Base-by-base conservation (phyloP, 2,797 vertebrate genomes). In the Sebastes hubbsi region DNA sequence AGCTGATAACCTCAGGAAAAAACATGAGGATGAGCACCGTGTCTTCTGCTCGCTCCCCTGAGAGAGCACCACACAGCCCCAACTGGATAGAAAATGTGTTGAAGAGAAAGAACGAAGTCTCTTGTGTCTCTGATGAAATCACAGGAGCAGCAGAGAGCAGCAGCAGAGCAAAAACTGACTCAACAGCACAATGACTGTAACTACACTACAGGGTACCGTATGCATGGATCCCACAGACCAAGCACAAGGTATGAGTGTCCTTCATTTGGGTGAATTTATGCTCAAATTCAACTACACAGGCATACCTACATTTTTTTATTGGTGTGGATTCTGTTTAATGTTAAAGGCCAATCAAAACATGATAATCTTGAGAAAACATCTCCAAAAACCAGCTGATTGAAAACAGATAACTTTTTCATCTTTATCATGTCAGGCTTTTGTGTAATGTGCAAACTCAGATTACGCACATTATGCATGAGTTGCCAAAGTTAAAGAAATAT, bases 1-100 rank as follows among this genome's bases (percentile, higher is more conserved):
- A 97, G 85, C 95, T 96, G 66, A 97, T 97, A 78, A 97, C 96
- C 89, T 97, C 96, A 74, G 97, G 96, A 83, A 97, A 94, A 93
- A 97, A 96, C 94, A 97, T 96, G 94, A 95, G 91, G 84, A 78
- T 29, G 52, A 79, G 77, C 62, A 55, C 80, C 0, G 63, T 78
- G 30, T 78, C 86, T 5, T 76, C 92, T 32, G 87, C 87, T 49
- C 81, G 62, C n/a, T 90, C 95, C 30, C 78, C 94, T 46, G 92
- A 88, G 72, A 89, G 85, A 36, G 56, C 75, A 46, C 83, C 83
- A 61, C 94, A 87, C 66, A 93, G 77, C 88, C 85, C 88, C 80
- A 93, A 73, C 82, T 96, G 94, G 95, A 93, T 93, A 65, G 95
- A 95, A 87, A 95, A 92, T 77, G 20, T 89, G 56, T 27, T 90